Base-by-base conservation (phyloP, 2,888 invertebrate genomes). In the Coenonympha glycerion region DNA sequence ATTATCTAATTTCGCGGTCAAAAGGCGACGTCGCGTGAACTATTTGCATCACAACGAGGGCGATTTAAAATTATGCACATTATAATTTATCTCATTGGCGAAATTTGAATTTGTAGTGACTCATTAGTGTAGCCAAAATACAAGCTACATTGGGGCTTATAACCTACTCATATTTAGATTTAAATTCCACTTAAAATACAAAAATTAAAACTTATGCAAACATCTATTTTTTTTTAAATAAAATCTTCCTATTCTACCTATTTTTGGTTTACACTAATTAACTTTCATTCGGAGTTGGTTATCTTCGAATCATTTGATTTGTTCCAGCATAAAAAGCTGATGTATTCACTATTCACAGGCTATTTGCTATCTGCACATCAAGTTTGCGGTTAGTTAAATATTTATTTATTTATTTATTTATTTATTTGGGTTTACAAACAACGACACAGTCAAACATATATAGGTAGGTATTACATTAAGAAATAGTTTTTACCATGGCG, bases 1-100 rank as follows among this genome's bases (percentile, higher is more conserved):
- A 31, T 47, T 42, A 53, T 53, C 36, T 26, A 42, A 53, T 50
- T 50, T 42, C 28, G 11, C 49, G 42, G 26, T 40, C 28, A 52
- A 49, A 44, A 49, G 49, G 26, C 15, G 24, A 6, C 16, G 22
- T 31, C 36, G 13, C 15, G 30, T 39, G 3, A 3, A 36, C 24
- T 39, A 39, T 39, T 39, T 39, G 39, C 39, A 39, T 39, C 39
- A 24, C 1, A 39, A 39, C 15, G 39, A 24, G 24, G 9, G 9
- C n/a, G n/a, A 5, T 9, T 39, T 24, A 24, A 24, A 21, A n/a
- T 37, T 37, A 37, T 22, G 21, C 37, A 37, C 37, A 39, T 24
- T 22, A 9, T 39, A 24, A 13, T 22, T 15, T 9, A 24, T 22
- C 15, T 13, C 22, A 22, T 39, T 13, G 5, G 39, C 15, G 22